Evolutionary conservation across 1,140 invertebrate species (phyloP).

Genomic region (Chrysomallon squamiferum): DNA sequence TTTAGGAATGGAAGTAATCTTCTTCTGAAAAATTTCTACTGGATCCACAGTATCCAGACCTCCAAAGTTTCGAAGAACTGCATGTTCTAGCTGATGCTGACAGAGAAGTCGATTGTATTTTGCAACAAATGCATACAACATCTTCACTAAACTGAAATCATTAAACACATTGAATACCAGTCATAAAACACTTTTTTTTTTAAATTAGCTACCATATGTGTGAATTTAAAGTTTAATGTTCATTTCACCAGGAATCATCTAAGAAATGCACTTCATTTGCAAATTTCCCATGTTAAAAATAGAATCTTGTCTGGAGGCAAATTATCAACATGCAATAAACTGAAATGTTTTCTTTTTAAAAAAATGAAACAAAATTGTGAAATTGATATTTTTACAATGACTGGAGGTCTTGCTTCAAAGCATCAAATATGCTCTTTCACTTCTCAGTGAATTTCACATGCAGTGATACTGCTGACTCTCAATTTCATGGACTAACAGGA

Average conservation of each 20-base stretch:
- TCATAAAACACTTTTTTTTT: not conserved
- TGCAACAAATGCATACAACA: slow-evolving; percentile 44
- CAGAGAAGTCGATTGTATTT: slow-evolving; percentile 24
- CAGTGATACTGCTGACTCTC: no score
- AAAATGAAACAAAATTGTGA: no score
- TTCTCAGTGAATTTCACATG: no score
- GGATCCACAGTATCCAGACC: slow-evolving; percentile 43
- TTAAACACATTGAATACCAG: not conserved
- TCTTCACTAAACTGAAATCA: slow-evolving; percentile 49
- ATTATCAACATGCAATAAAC: no score
- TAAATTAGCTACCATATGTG: not conserved
- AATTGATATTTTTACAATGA: no score
- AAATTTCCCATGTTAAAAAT: not conserved
- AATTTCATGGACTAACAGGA: no score
- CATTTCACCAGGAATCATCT: not conserved
- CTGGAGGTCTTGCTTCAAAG: no score
- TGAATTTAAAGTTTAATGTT: not conserved
- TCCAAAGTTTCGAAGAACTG: slow-evolving; percentile 53
- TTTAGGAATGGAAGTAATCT: slow-evolving; percentile 16
- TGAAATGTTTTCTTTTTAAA: no score
- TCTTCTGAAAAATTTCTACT: slow-evolving; percentile 34
- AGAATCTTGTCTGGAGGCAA: no score
- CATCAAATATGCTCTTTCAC: no score
- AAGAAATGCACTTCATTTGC: not conserved
- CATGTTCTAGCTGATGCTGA: slow-evolving; percentile 41